Conservation (phyloP, 2,797 vertebrate species). For the Mus minutoides region DNA sequence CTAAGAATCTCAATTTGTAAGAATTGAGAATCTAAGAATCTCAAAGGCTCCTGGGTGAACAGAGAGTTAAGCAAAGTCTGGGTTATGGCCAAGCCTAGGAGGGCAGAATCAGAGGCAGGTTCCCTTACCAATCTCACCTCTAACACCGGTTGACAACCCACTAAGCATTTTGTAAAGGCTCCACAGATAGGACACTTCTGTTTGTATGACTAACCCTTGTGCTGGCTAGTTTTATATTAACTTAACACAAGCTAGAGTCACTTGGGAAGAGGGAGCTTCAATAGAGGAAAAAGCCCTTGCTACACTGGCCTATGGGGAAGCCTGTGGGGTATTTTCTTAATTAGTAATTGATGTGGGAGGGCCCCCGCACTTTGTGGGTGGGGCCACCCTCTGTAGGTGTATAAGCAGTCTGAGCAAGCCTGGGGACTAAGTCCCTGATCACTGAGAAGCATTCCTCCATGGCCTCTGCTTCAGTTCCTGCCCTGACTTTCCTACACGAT, state of each 20-base stretch:
- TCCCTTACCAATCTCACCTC: constrained; percentile 34
- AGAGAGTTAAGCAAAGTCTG: constrained; percentile 26
- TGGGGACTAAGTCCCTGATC: neutral
- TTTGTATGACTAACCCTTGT: neutral
- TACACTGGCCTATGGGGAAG: neutral
- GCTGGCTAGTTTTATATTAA: neutral
- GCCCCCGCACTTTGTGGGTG: neutral
- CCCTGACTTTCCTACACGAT: neutral
- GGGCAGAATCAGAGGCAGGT: constrained; percentile 19
- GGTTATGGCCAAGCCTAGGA: constrained; percentile 14
- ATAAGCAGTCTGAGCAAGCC: neutral
- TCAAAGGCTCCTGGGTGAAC: constrained; percentile 10
- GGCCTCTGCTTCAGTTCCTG: neutral
- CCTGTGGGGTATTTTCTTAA: neutral
- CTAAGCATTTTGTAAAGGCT: neutral
- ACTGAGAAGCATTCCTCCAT: neutral
- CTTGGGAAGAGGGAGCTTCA: neutral
- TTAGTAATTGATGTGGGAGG: neutral
- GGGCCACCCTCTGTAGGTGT: neutral
- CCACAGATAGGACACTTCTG: neutral
- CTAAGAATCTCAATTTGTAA: constrained; percentile 47
- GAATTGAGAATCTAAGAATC: too few species aligned
- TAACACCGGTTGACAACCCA: constrained; percentile 2
- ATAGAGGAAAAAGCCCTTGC: neutral
- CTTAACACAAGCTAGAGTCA: neutral